Evolutionary conservation across 2,888 invertebrate genomes (phyloP).

Genomic region (Drosophila cognata): DNA sequence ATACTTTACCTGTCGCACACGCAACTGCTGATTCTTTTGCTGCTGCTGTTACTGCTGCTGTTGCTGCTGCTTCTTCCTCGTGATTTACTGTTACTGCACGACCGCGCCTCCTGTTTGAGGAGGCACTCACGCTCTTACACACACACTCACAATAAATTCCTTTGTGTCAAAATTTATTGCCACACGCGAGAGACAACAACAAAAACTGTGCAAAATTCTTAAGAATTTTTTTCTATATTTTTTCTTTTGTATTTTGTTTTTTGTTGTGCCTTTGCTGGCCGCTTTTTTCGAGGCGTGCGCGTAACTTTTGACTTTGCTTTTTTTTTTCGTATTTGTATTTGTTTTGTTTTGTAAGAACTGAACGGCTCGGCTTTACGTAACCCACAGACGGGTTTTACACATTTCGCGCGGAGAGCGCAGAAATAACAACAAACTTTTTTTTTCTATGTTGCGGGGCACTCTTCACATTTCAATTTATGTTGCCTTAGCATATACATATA

Average conservation of each 20-base stretch:
- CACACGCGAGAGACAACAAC: conserved; percentile 71
- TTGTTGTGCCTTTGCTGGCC: conserved; percentile 45
- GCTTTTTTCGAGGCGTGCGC: conserved; percentile 59
- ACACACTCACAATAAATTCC: conserved; percentile 56
- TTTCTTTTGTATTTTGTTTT: conserved; percentile 32
- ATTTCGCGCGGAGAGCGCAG: conserved; percentile 30
- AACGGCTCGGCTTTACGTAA: conserved; percentile 74
- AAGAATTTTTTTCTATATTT: conserved; percentile 12
- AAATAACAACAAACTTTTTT: conserved; percentile 26
- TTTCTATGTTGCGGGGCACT: conserved; percentile 34
- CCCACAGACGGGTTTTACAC: conserved; percentile 66
- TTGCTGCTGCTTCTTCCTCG: conserved; percentile 17
- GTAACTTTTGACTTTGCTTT: conserved; percentile 58
- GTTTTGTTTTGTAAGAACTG: conserved; percentile 75
- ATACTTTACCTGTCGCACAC: conserved; percentile 68
- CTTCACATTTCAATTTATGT: conserved; percentile 28
- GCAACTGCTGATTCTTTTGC: conserved; percentile 41
- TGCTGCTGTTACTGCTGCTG: conserved; percentile 29
- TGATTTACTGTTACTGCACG: conserved; percentile 39
- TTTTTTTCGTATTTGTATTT: conserved; percentile 16
- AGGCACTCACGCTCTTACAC: conserved; percentile 29
- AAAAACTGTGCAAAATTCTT: conserved; percentile 58
- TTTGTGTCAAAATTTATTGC: conserved; percentile 73
- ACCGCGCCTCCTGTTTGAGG: conserved; percentile 67
- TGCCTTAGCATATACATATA: conserved; percentile 14